Evolutionary conservation across 2,888 invertebrate species (phyloP).

Genomic region (Pseudoips prasinana): DNA sequence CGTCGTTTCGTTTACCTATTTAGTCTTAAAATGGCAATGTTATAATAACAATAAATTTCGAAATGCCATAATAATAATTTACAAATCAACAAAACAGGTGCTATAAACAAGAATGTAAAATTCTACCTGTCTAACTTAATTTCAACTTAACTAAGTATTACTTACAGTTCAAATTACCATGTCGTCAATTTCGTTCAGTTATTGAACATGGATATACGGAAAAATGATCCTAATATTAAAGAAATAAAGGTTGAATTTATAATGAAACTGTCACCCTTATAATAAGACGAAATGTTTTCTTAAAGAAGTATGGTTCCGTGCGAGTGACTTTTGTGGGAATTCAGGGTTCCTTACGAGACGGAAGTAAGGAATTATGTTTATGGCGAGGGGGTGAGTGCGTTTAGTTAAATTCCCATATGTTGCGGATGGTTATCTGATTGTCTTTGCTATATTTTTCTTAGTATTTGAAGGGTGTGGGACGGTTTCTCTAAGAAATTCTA

Average conservation of each 20-base stretch:
- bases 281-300: slow-evolving; percentile 24
- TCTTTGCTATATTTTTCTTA: slow-evolving; percentile 9
- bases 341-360: slow-evolving; percentile 38
- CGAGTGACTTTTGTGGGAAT: slow-evolving; percentile 51
- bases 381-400: slow-evolving; percentile 11
- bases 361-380: slow-evolving; percentile 41
- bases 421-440: slow-evolving; percentile 4
- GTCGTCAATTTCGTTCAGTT: too few relatives aligned
- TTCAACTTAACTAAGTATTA: not conserved
- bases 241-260: slow-evolving; percentile 2
- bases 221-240: too few relatives aligned
- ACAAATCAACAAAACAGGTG: slow-evolving; percentile 25
- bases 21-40: too few relatives aligned
- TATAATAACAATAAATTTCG: too few relatives aligned
- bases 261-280: not conserved
- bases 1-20: too few relatives aligned
- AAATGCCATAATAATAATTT: slow-evolving; percentile 8
- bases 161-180: too few relatives aligned
- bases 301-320: slow-evolving; percentile 43
- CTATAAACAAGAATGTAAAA: not conserved
- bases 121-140: not conserved
- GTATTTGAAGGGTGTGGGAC: too few relatives aligned
- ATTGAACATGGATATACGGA: too few relatives aligned
- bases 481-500: too few relatives aligned
- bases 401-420: slow-evolving; percentile 14